Conservation (phyloP, 2,113 vertebrate species). For the Bubo scandiacus region DNA sequence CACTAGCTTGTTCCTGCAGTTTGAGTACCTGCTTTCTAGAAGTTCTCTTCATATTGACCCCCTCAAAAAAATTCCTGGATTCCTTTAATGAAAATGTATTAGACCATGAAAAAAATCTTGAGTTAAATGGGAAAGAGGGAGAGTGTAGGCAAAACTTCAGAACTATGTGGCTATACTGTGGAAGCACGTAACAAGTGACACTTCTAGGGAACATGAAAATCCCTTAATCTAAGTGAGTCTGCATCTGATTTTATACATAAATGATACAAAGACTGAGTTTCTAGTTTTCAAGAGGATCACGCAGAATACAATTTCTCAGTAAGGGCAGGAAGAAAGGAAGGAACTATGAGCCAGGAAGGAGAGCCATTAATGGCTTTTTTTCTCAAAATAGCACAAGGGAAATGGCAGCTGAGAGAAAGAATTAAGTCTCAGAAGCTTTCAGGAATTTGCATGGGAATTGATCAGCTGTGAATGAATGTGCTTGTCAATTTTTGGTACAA, state of each 20-base stretch:
- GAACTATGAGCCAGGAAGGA: slow-evolving; percentile 2
- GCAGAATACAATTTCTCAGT: neutral
- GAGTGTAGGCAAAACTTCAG: neutral
- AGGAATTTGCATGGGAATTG: neutral
- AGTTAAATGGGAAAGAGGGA: neutral
- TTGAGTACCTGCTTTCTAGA: neutral
- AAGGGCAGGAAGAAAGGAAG: neutral
- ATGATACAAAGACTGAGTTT: neutral
- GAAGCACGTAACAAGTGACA: neutral
- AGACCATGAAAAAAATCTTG: neutral
- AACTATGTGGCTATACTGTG: neutral
- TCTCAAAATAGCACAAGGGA: neutral
- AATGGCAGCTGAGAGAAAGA: slow-evolving; percentile 4
- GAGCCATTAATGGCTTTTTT: neutral
- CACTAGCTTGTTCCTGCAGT: neutral
- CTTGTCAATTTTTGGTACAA: neutral
- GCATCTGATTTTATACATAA: neutral
- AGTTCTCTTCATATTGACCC: neutral
- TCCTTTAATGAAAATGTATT: neutral
- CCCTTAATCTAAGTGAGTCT: neutral
- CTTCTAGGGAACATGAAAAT: neutral
- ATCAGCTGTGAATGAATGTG: neutral
- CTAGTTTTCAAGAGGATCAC: neutral
- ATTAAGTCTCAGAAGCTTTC: neutral
- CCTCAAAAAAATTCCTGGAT: neutral